Conservation (phyloP, 2,113 vertebrate genomes). For the Papio anubis region DNA sequence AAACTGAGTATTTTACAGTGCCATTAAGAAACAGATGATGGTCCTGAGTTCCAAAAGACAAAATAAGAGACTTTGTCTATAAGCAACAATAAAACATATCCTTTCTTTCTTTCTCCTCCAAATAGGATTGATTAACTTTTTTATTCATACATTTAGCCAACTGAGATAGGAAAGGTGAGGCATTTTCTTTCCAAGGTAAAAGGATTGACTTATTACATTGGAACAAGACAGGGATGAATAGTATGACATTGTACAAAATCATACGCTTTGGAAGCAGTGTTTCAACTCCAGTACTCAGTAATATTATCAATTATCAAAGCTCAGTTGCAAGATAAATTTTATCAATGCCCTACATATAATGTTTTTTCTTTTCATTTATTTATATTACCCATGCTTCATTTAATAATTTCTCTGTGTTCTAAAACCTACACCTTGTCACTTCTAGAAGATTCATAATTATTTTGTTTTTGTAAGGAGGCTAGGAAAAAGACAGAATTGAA, state of each 20-base stretch:
- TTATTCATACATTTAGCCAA: neutral
- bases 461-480: constrained; percentile 21
- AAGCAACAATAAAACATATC: neutral
- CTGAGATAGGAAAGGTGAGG: neutral
- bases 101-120: neutral
- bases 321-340: constrained; percentile 4
- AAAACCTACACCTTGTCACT: constrained; percentile 38
- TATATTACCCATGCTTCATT: neutral
- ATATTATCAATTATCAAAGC: neutral
- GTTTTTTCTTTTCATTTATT: constrained; percentile 25
- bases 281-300: neutral
- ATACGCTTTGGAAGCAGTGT: neutral
- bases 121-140: neutral
- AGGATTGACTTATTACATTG: neutral
- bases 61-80: neutral
- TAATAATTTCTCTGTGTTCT: neutral
- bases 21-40: neutral
- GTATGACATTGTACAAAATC: neutral
- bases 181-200: neutral
- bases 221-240: neutral
- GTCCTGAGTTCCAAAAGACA: neutral
- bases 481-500: constrained; percentile 53
- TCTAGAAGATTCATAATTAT: constrained; percentile 38
- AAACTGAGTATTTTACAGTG: neutral
- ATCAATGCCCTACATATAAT: neutral